Conservation (phyloP, 2,113 vertebrate species). For the Numida meleagris region DNA sequence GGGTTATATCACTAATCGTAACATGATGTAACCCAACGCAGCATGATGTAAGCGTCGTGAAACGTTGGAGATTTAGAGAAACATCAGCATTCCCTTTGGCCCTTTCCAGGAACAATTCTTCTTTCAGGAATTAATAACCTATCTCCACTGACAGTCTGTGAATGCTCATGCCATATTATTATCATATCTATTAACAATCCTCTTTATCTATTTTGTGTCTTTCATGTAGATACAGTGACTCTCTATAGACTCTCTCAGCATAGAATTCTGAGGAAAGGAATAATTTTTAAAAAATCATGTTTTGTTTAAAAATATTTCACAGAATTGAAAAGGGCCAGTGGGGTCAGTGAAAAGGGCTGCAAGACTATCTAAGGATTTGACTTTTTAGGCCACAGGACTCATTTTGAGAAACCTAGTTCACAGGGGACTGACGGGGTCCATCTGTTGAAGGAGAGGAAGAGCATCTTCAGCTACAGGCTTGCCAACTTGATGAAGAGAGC, state of each 20-base stretch:
- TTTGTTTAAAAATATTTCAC: neutral
- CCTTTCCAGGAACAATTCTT: neutral
- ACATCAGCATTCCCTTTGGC: neutral
- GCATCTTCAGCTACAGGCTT: neutral
- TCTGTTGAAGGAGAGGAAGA: neutral
- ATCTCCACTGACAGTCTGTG: neutral
- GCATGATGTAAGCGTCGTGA: slow-evolving; percentile 62
- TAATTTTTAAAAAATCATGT: neutral
- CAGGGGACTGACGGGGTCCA: neutral
- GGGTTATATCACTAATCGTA: slow-evolving; percentile 62
- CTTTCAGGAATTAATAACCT: neutral
- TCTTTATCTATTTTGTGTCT: neutral
- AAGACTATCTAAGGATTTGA: neutral
- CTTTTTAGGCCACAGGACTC: neutral
- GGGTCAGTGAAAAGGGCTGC: neutral
- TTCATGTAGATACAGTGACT: neutral
- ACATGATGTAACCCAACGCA: slow-evolving; percentile 64
- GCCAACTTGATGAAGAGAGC: neutral
- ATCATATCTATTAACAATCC: neutral
- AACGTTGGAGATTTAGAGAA: slow-evolving; percentile 56
- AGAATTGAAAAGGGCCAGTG: neutral
- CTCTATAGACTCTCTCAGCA: neutral
- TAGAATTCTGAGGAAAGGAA: neutral
- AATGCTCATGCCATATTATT: neutral
- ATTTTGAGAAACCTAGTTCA: neutral